Percentiles rank a stretch among this genome's conserved stretches.
Conservation (phyloP, 2,888 invertebrate species). For the Flabesymbios commensalis region DNA sequence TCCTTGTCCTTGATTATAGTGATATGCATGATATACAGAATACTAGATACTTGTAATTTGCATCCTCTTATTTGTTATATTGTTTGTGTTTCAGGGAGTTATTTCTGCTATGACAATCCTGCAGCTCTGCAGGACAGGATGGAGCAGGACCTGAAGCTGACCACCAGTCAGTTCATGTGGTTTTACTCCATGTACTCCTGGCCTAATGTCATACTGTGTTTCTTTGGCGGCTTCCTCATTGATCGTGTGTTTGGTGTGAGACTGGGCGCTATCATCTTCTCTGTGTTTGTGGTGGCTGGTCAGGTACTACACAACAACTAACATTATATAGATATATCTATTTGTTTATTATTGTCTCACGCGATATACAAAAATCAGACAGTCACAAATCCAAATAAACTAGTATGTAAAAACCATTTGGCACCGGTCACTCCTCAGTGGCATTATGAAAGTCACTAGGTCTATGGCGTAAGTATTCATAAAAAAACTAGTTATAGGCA, state of each 20-base stretch:
- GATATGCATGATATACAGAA: no score
- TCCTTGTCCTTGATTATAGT: no score
- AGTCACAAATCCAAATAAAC: not conserved
- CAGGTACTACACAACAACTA: constrained; percentile 70
- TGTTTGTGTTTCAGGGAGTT: constrained; percentile 57
- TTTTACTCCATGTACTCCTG: constrained; percentile 85
- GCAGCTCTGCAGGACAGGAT: constrained; percentile 89
- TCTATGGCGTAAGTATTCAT: no score
- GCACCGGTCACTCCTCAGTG: no score
- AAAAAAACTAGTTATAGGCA: no score
- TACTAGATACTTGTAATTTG: no score
- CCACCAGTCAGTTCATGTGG: constrained; percentile 80
- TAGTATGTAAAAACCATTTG: no score
- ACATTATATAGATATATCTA: no score
- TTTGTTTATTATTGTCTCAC: not conserved
- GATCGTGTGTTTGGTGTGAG: constrained; percentile 94
- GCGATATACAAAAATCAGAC: not conserved
- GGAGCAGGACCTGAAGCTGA: constrained; percentile 77
- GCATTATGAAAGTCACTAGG: not conserved
- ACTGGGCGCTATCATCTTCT: constrained; percentile 88
- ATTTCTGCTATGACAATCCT: constrained; percentile 97
- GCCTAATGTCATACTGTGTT: constrained; percentile 94
- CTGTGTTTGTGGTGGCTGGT: constrained; percentile 82
- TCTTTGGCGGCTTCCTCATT: constrained; percentile 93
- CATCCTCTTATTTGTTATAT: no score